phyloP scores from a whole-genome alignment of 2,888 invertebrate genomes.

The Amblyteles armatorius region DNA sequence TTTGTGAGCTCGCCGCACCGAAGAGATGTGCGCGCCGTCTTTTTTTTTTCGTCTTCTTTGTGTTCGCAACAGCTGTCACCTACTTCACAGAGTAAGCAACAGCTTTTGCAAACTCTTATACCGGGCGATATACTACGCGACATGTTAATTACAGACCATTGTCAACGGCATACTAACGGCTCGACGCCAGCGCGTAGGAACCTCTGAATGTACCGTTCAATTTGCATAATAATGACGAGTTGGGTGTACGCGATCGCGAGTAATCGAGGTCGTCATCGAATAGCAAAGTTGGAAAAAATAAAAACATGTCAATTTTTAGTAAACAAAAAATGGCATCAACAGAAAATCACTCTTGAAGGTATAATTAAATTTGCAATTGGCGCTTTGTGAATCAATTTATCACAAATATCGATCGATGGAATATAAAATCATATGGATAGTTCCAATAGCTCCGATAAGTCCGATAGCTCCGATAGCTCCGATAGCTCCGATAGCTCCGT shows the following conservation, averaged over 20 bases:
- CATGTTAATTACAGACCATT: constrained; percentile 21
- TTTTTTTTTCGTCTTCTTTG: not conserved
- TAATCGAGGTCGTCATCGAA: constrained; percentile 50
- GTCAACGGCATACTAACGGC: not conserved
- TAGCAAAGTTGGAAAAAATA: not conserved
- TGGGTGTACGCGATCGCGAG: constrained; percentile 35
- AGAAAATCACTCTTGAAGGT: too few relatives aligned
- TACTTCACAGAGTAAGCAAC: not conserved
- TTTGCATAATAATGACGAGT: constrained; percentile 57
- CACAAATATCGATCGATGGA: too few relatives aligned
- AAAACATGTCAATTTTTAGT: too few relatives aligned
- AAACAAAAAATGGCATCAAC: too few relatives aligned
- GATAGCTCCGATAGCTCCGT: too few relatives aligned
- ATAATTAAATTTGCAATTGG: too few relatives aligned
- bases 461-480: too few relatives aligned
- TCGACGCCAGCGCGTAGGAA: too few relatives aligned
- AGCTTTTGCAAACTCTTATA: constrained; percentile 20
- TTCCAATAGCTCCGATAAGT: too few relatives aligned
- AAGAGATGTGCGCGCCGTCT: not conserved
- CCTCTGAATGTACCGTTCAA: not conserved
- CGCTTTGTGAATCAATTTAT: too few relatives aligned
- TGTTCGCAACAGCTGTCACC: not conserved
- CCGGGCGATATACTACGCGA: not conserved
- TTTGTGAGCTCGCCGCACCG: too few relatives aligned
- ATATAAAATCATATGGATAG: too few relatives aligned